Evolutionary conservation across 2,113 vertebrate genomes (phyloP), one percentile per base, ranked within the genome.

Genomic region (Crypturellus undulatus): DNA sequence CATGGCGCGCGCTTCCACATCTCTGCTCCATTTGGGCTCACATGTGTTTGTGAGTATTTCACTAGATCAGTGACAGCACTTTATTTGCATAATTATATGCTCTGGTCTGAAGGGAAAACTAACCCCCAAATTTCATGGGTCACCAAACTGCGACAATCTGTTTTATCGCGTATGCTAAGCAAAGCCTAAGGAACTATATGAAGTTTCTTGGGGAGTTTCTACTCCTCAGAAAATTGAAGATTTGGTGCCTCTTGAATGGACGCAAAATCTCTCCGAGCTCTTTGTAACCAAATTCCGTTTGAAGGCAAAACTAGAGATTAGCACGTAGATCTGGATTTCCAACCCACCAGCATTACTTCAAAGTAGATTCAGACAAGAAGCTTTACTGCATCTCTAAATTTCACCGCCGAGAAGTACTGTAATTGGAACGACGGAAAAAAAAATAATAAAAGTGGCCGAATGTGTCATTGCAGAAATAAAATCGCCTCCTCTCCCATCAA

Each of bases 21-120:
- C 98, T 97, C 97, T 98, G 90, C 96, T 96, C 96, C 97, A 95
- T 97, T 98, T 98, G 65, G 91, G 97, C 93, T 97, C 97, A 98
- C 97, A 97, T 98, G 97, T 98, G 98, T 98, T 98, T 97, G 97
- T 97, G 98, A 98, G 97, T 98, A 98, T 98, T 99, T 98, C 98
- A 98, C 98, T 98, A 98, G 98, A 99, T 99, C 99, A 98, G 98
- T 99, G 99, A 99, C 99, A 99, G 98, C 98, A 98, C 98, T 98
- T 98, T 98, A 99, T 99, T 99, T 99, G 99, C 99, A 99, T 99
- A 99, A 99, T 99, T 98, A 99, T 99, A 99, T 99, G 99, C 99
- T 99, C 98, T 98, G 98, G 98, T 99, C 98, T 99, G 99, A 99
- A 99, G 98, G 98, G 99, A 99, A 99, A 99, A 99, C 98, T 99